These are phyloP conservation scores for Hypsibius dujardini DNA, from an alignment of 1,140 invertebrate genomes.

Conservation along the genomic window DNA sequence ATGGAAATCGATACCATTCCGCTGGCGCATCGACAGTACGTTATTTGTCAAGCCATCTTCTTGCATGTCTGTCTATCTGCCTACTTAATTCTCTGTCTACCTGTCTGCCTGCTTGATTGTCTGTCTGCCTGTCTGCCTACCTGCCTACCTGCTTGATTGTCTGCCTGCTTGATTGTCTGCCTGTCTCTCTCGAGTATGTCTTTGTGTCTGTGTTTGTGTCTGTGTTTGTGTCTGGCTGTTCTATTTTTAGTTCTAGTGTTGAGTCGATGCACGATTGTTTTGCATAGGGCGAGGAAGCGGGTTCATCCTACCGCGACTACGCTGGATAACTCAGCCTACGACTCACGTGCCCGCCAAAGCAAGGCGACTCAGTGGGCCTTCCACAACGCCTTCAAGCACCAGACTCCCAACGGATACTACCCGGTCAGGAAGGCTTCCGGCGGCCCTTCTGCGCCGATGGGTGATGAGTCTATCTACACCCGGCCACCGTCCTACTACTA, in stretches of 20 bases:
- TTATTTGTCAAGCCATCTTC: neutral
- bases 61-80: neutral
- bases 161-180: neutral
- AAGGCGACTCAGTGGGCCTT: conserved; percentile 14
- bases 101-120: too few relatives aligned
- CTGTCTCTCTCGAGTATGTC: neutral
- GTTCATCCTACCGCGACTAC: conserved; percentile 7
- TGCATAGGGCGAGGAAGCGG: neutral
- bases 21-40: conserved; percentile 4
- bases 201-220: too few relatives aligned
- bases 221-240: too few relatives aligned
- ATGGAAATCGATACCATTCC: conserved; percentile 13
- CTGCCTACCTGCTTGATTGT: too few relatives aligned
- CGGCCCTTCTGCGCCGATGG: neutral
- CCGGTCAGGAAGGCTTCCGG: neutral
- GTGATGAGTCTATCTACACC: conserved; percentile 3
- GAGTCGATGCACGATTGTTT: too few relatives aligned
- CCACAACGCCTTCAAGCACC: conserved; percentile 12
- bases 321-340: neutral
- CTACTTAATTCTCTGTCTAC: neutral
- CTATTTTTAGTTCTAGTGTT: too few relatives aligned
- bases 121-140: too few relatives aligned
- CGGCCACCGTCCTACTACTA: conserved; percentile 11
- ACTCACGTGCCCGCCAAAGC: conserved; percentile 10
- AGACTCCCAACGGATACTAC: neutral